Percentiles rank a stretch among this genome's conserved stretches.
Conservation (phyloP, 2,113 vertebrate genomes). For the Colinus virginianus region DNA sequence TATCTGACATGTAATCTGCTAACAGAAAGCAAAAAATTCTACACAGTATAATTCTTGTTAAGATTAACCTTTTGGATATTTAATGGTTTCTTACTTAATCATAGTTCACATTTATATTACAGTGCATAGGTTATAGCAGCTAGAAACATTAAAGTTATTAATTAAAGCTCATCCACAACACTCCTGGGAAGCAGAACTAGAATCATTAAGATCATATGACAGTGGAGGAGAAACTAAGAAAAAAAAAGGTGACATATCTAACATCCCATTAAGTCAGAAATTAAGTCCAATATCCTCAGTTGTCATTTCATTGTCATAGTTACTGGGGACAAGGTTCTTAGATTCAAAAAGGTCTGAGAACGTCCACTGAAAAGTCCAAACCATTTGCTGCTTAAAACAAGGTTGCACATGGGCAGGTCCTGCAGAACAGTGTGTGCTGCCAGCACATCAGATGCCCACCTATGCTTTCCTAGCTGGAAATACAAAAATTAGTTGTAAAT, state of each 20-base stretch:
- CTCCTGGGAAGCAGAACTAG: neutral
- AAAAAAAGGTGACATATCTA: neutral
- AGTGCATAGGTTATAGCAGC: conserved; percentile 21
- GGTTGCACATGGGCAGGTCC: neutral
- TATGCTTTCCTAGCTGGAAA: neutral
- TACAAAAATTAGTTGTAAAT: neutral
- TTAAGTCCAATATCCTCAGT: neutral
- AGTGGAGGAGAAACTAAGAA: neutral
- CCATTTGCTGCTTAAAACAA: neutral
- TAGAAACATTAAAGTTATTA: conserved; percentile 18
- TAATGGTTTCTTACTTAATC: conserved; percentile 16
- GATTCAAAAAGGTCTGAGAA: neutral
- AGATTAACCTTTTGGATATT: neutral
- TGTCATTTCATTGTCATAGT: neutral
- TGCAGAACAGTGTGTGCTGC: neutral
- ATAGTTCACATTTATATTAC: neutral
- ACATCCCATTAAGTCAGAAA: neutral
- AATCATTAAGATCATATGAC: conserved; percentile 21
- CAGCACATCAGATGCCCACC: accelerated
- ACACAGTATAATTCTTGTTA: neutral
- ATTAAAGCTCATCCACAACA: conserved; percentile 31
- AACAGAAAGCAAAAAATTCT: conserved; percentile 4
- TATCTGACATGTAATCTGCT: neutral
- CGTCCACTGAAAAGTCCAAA: neutral
- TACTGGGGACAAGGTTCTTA: neutral